Percentiles rank a stretch among this genome's conserved stretches.
phyloP scores from a whole-genome alignment of 2,888 invertebrate species.

The Erannis defoliaria region DNA sequence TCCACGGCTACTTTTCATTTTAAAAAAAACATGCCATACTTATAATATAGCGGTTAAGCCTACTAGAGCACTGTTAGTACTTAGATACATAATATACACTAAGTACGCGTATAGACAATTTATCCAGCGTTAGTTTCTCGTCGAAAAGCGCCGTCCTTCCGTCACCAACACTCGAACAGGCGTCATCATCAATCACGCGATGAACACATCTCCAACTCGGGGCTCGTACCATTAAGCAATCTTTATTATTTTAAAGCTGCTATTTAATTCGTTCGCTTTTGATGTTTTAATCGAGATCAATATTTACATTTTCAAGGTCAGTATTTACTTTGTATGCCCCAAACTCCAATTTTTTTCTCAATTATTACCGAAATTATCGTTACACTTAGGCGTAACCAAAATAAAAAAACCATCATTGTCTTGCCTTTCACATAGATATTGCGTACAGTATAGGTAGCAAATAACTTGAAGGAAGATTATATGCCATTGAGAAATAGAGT shows the following conservation, averaged over 20 bases:
- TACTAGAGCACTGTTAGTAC: background rate
- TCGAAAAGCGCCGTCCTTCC: background rate
- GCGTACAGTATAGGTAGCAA: too few relatives aligned
- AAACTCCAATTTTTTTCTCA: too few relatives aligned
- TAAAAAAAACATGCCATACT: background rate
- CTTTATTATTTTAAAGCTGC: conserved; percentile 2
- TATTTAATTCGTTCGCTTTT: conserved; percentile 1
- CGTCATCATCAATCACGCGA: conserved; percentile 7
- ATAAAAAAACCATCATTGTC: too few relatives aligned
- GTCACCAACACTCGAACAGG: background rate
- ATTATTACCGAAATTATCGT: too few relatives aligned
- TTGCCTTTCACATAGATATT: too few relatives aligned
- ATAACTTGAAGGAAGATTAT: too few relatives aligned
- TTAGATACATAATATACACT: background rate
- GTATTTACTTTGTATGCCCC: too few relatives aligned
- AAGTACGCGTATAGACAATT: background rate
- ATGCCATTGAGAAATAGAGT: too few relatives aligned
- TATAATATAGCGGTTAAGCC: background rate
- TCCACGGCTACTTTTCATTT: too few relatives aligned
- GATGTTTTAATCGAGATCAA: too few relatives aligned
- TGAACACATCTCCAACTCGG: conserved; percentile 2
- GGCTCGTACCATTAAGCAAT: background rate
- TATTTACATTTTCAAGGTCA: too few relatives aligned
- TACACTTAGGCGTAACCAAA: too few relatives aligned
- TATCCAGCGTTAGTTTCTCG: background rate